These are phyloP conservation scores for Chelon labrosus DNA, from an alignment of 2,797 vertebrate genomes.

Conservation along the genomic window DNA sequence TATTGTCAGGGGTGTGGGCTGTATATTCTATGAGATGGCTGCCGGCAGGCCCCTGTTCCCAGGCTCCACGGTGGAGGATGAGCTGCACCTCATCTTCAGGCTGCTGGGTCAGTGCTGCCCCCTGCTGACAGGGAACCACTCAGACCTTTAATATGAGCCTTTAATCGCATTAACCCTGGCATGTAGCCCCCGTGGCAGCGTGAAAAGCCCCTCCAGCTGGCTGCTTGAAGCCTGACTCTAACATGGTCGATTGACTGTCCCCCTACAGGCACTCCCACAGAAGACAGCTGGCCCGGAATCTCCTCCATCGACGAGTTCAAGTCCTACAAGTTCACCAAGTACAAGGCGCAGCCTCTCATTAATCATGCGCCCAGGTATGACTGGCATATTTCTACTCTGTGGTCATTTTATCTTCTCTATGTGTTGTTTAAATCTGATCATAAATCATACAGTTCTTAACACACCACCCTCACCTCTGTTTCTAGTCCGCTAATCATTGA, in stretches of 20 bases:
- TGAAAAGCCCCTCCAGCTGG: constrained; percentile 66
- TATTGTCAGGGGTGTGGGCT: constrained; percentile 83
- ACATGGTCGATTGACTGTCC: constrained; percentile 55
- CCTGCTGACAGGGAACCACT: constrained; percentile 60
- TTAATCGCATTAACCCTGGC: constrained; percentile 67
- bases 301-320: constrained; percentile 95
- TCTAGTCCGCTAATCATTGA: constrained; percentile 63
- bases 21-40: constrained; percentile 87
- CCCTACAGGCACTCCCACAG: constrained; percentile 91
- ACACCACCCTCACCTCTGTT: constrained; percentile 34
- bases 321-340: constrained; percentile 97
- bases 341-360: constrained; percentile 93
- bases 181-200: constrained; percentile 42
- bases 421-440: background rate
- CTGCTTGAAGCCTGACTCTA: constrained; percentile 26
- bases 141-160: constrained; percentile 38
- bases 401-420: background rate
- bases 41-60: constrained; percentile 85
- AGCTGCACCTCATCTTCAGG: constrained; percentile 86
- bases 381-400: background rate
- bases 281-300: constrained; percentile 95
- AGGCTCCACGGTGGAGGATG: constrained; percentile 85
- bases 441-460: background rate
- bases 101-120: constrained; percentile 83
- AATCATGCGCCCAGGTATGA: constrained; percentile 95